A percentile compares a stretch with the other conserved stretches of the same genome.
Evolutionary conservation across 2,113 vertebrate species (phyloP).

Genomic region (Chlamydotis undulata): DNA sequence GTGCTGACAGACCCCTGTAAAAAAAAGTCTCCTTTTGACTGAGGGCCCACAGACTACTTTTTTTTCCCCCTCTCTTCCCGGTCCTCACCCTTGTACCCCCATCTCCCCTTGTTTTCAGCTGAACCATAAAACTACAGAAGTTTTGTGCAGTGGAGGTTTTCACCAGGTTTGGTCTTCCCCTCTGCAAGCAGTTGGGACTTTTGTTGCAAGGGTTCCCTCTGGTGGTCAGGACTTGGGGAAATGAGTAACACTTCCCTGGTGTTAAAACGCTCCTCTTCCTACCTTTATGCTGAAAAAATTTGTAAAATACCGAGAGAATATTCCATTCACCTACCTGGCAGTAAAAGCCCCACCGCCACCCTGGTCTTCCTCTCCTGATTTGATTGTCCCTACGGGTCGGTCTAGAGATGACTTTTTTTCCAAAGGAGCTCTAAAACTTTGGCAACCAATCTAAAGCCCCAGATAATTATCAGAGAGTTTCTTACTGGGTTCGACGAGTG

Average conservation of each 20-base stretch:
- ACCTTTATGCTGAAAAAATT: not conserved
- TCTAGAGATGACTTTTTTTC: not conserved
- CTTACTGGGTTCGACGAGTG: not conserved
- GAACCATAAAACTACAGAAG: not conserved
- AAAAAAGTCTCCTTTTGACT: not conserved
- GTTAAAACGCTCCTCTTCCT: not conserved
- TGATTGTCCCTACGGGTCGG: not conserved
- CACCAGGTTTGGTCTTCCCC: not conserved
- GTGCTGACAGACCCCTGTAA: not conserved
- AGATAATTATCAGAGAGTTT: not conserved
- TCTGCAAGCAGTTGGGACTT: not conserved
- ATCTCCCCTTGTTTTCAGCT: not conserved
- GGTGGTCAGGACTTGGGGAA: not conserved
- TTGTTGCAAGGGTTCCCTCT: constrained; percentile 17
- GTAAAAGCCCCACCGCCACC: not conserved
- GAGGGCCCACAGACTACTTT: not conserved
- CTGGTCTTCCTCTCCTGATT: not conserved
- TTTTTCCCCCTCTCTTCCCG: accelerated
- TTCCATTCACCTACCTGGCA: not conserved
- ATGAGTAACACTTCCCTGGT: accelerated
- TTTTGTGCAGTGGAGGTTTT: not conserved
- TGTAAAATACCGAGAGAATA: not conserved
- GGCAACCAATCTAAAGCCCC: not conserved
- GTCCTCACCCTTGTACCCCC: not conserved
- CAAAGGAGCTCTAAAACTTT: not conserved